These are phyloP conservation scores for Microctonus hyperodae DNA, from an alignment of 2,888 invertebrate genomes.

Conservation along the genomic window DNA sequence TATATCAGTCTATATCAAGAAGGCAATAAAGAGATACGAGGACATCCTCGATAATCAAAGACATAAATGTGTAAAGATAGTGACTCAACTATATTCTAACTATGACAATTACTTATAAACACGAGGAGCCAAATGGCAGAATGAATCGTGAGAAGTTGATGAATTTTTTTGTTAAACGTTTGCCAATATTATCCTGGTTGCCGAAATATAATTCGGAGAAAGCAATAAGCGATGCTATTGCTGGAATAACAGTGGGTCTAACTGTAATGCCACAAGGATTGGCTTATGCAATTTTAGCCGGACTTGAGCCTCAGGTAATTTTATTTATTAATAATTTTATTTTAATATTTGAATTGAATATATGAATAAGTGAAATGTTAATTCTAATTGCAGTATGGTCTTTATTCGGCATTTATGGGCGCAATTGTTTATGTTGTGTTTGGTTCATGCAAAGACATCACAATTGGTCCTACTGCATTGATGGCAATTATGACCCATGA, in stretches of 20 bases:
- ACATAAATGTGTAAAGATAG: background rate
- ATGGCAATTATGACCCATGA: slow-evolving; percentile 91
- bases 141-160: slow-evolving; percentile 22
- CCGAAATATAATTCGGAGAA: slow-evolving; percentile 78
- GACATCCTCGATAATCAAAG: no score
- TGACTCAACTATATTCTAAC: no score
- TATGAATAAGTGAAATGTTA: slow-evolving; percentile 1
- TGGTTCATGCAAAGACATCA: slow-evolving; percentile 88
- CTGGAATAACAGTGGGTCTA: slow-evolving; percentile 90
- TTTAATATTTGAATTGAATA: background rate
- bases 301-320: slow-evolving; percentile 81
- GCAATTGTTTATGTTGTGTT: slow-evolving; percentile 91
- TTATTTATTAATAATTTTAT: background rate
- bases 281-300: slow-evolving; percentile 90
- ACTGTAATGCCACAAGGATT: slow-evolving; percentile 93
- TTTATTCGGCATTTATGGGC: slow-evolving; percentile 94
- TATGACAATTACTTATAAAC: slow-evolving; percentile 2
- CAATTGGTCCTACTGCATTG: slow-evolving; percentile 92
- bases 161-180: slow-evolving; percentile 61
- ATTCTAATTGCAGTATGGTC: slow-evolving; percentile 77
- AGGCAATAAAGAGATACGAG: background rate
- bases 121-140: background rate
- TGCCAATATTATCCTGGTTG: slow-evolving; percentile 78
- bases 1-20: background rate
- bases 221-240: slow-evolving; percentile 84